phyloP scores from a whole-genome alignment of 2,113 vertebrate genomes.

The Silurus glanis region DNA sequence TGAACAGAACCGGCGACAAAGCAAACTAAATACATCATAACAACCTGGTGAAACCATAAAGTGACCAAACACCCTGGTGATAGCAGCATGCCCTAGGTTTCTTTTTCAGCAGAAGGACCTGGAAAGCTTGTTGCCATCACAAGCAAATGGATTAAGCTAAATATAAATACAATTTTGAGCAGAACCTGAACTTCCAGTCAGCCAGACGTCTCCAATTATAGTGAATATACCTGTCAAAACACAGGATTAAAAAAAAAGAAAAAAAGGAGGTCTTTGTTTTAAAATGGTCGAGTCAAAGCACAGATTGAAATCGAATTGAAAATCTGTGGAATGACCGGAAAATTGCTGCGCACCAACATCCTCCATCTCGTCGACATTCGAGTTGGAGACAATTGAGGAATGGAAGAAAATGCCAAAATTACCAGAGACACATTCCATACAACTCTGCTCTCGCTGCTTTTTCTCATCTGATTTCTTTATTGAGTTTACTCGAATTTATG shows the following conservation, averaged over 20 bases:
- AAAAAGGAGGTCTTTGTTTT: not conserved
- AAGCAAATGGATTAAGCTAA: not conserved
- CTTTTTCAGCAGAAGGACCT: not conserved
- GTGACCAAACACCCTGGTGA: not conserved
- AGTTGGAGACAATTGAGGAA: not conserved
- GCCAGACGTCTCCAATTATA: not conserved
- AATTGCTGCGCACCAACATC: not conserved
- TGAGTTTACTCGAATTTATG: not conserved
- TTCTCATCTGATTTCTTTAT: not conserved
- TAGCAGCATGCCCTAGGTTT: not conserved
- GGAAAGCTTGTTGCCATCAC: not conserved
- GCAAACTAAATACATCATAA: not conserved
- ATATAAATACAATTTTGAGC: not conserved
- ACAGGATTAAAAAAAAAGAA: not conserved
- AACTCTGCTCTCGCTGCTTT: not conserved
- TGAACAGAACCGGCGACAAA: too few species aligned
- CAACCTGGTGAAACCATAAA: not conserved
- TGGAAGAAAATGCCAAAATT: not conserved
- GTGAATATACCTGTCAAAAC: not conserved
- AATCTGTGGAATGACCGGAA: not conserved
- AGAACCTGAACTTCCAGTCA: not conserved
- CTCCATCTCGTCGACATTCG: not conserved
- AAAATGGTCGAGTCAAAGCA: not conserved
- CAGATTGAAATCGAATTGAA: not conserved
- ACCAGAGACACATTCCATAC: not conserved